Base-by-base conservation (phyloP, 1,140 invertebrate genomes). In the Panagrolaimus sp. region DNA sequence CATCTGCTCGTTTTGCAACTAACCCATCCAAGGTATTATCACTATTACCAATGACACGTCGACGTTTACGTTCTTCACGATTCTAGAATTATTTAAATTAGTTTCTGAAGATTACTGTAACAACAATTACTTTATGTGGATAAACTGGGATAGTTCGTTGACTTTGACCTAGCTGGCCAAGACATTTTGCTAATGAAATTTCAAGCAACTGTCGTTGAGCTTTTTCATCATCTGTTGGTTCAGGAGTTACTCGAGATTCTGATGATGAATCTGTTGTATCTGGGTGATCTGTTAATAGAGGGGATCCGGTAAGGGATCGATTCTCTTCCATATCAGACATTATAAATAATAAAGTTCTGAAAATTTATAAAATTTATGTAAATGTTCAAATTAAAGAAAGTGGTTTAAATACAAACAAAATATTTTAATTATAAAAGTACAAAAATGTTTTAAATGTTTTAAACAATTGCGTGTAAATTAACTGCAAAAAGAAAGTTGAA, bases 1-100 rank as follows among this genome's bases (percentile, higher is more conserved):
- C 53, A 47, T 83, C 81, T 38, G 71, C 78, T 57, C 75, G 71
- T 43, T 81, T 72, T 14, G 79, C 79, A n/a, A 81, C 79, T 5
- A 81, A 57, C 14, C 79, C 79, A 68, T 81, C 79, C 4, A 81
- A 65, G 8, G 79, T 81, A 68, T 81, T 81, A 51, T 77, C 80
- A 25, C 69, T 42, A 69, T 80, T 80, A 1, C 70, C 78, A 25
- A 75, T 66, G 44, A 77, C 65, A 9, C 80, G 68, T 48, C 80
- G 66, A 44, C 78, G 45, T 66, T 75, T 75, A 9, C 74, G 63
- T 44, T 72, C 71, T 45, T 71, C 51, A 57, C 51, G 51, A 27
- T 57, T 20, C 51, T 57, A 27, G 27, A 65, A 25, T 38, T 38
- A 38, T 38, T 38, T 4, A 38, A 4, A 38, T 4, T 38, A 38